Base-by-base conservation (phyloP, 2,797 vertebrate species). In the Lutra lutra region DNA sequence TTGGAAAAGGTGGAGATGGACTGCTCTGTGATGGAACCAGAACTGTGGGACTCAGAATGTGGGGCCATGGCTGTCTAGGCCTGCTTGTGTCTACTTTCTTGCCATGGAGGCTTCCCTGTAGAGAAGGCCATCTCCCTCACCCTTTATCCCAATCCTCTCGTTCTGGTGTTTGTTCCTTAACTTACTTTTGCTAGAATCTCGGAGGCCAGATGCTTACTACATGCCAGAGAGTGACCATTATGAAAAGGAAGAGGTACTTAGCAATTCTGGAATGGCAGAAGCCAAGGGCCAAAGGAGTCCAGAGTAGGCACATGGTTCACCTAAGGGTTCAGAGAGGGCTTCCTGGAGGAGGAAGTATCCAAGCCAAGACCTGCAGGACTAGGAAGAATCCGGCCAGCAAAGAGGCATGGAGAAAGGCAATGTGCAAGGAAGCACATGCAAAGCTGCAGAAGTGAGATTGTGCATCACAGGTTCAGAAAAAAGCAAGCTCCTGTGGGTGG, bases 281-380 rank as follows among this genome's bases (percentile, higher is more conserved):
- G 29, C 85, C 68, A 72, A 73, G 66, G 15, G 25, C 29, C 54
- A 9, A 51, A 35, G 93, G 78, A 83, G 12, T 73, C 38, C 40
- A 78, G 35, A 62, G 38, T 10, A 35, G 80, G 23, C 40, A 68
- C 21, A 6, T 56, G 70, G 75, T 48, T 92, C 66, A 92, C 27
- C 43, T 27, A 46, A 78, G 40, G 18, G 25, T n/a, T 77, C 62
- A 54, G 56, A 94, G 68, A 75, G 38, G 48, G 56, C 85, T 92
- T 75, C 92, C 87, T 92, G 85, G 51, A 96, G 70, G 70, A 91
- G 60, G n/a, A 12, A 17, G 12, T 70, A 84, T 64, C 58, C 25
- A 96, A 84, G 58, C 32, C 75, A 32, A 92, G 75, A 68, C 75
- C 86, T 27, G 9, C 93, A 90, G 60, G 58, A 23, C 56, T 43